phyloP scores from a whole-genome alignment of 2,888 invertebrate genomes.

The Cephus pygmeus region DNA sequence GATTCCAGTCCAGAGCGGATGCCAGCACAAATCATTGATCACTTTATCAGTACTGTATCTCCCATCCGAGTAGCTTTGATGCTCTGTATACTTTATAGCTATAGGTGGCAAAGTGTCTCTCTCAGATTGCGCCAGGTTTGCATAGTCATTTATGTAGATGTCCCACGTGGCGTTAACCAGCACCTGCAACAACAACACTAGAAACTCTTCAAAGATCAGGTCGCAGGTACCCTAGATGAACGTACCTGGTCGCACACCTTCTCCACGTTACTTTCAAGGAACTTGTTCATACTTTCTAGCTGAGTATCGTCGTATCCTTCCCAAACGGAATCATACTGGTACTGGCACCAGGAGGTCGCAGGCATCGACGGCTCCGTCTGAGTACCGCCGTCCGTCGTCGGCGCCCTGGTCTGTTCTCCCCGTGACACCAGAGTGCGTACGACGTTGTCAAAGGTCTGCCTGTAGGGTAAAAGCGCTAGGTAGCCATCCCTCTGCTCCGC shows the following conservation, averaged over 20 bases:
- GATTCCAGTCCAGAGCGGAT: constrained; percentile 77
- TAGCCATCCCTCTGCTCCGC: constrained; percentile 76
- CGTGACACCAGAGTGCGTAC: constrained; percentile 71
- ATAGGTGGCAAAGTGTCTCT: constrained; percentile 44
- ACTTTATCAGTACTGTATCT: constrained; percentile 72
- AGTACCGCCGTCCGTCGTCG: constrained; percentile 66
- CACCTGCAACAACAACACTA: constrained; percentile 17
- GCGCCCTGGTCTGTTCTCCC: constrained; percentile 71
- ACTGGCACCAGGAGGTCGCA: constrained; percentile 78
- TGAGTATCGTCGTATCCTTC: constrained; percentile 49
- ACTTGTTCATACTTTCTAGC: constrained; percentile 47
- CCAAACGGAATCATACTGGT: constrained; percentile 62
- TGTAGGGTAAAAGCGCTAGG: constrained; percentile 71
- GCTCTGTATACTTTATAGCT: constrained; percentile 46
- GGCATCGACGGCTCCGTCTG: constrained; percentile 79
- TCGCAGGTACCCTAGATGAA: not conserved
- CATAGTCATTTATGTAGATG: constrained; percentile 74
- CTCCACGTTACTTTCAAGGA: constrained; percentile 45
- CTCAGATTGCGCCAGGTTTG: constrained; percentile 66
- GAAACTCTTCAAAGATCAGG: not conserved
- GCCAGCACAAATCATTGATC: constrained; percentile 76
- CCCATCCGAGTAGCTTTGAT: constrained; percentile 54
- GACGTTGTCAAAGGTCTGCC: constrained; percentile 72
- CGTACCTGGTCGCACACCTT: constrained; percentile 52
- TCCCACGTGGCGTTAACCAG: constrained; percentile 63